phyloP scores from a whole-genome alignment of 2,888 invertebrate species.

The Eupithecia pulchellata region DNA sequence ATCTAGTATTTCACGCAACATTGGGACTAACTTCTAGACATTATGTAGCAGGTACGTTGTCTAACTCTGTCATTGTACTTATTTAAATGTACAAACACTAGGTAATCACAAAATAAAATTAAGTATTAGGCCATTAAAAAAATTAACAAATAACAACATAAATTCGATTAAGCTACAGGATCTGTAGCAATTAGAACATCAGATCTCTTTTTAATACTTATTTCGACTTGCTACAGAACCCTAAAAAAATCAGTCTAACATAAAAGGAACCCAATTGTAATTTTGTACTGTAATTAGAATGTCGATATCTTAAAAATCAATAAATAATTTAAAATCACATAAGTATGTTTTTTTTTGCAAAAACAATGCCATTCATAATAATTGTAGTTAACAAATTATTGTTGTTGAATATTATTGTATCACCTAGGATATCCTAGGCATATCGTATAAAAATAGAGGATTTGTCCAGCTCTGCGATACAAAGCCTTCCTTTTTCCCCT shows the following conservation, averaged over 20 bases:
- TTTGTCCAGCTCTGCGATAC: background rate
- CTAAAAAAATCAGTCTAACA: constrained; percentile 31
- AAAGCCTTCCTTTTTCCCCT: background rate
- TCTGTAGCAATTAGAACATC: background rate
- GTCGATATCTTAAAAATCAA: constrained; percentile 1
- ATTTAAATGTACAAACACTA: background rate
- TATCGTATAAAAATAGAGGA: background rate
- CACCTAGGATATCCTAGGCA: background rate
- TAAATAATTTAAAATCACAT: background rate
- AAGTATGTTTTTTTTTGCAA: background rate
- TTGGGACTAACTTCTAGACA: background rate
- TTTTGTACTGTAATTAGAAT: constrained; percentile 25
- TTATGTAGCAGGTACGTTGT: background rate
- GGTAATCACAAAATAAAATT: constrained; percentile 1
- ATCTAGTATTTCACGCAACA: background rate
- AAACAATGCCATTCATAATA: background rate
- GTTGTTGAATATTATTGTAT: background rate
- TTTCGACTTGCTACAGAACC: constrained; percentile 6
- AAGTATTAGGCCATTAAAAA: background rate
- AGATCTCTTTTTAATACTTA: constrained; percentile 4
- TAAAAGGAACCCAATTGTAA: constrained; percentile 23
- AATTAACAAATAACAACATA: background rate
- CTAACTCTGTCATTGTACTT: background rate
- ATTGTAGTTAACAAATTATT: background rate
- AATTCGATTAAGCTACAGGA: constrained; percentile 1